Base-by-base conservation (phyloP, 2,888 invertebrate genomes). In the Idaea biselata region DNA sequence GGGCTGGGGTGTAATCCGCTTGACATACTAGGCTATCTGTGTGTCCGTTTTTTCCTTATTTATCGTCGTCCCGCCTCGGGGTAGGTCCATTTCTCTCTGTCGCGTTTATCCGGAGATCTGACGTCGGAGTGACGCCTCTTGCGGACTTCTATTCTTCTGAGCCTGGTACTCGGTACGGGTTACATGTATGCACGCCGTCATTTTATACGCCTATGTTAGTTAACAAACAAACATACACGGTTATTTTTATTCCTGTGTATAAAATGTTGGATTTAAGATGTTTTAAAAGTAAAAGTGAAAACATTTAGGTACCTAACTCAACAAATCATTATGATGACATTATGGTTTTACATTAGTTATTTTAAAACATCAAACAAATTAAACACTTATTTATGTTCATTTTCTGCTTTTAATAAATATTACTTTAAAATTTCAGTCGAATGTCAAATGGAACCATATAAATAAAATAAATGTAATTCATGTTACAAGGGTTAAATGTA, bases 61-160 rank as follows among this genome's bases (percentile, higher is more conserved):
- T 89, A 87, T 88, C 81, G 82, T 80, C 70, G 77, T 77, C 78
- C 80, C 81, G 79, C 80, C 72, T 76, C 74, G 74, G 77, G 83
- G 78, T 77, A 75, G 84, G 82, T 83, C 87, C 88, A 89, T 91
- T 90, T 88, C 86, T 90, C 89, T 89, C 85, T 86, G 89, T 91
- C 89, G 82, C 81, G 82, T 85, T 88, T 89, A 89, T 89, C 89
- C 84, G 74, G 72, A 82, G 82, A 90, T 90, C 90, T 88, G 89
- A 88, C 88, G 87, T 80, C 78, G 73, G 82, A 84, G 82, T 86
- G 88, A 87, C 87, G 83, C 83, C 79, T 87, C 86, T 83, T 83
- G 79, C 82, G 79, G 72, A 76, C 72, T 77, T 82, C 82, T 86
- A 79, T n/a, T n/a, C n/a, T n/a, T n/a, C n/a, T 78, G 79, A 63